A percentile compares a stretch with the other conserved stretches of the same genome.
Evolutionary conservation across 2,888 invertebrate species (phyloP).

Genomic region (Hemaris fuciformis): DNA sequence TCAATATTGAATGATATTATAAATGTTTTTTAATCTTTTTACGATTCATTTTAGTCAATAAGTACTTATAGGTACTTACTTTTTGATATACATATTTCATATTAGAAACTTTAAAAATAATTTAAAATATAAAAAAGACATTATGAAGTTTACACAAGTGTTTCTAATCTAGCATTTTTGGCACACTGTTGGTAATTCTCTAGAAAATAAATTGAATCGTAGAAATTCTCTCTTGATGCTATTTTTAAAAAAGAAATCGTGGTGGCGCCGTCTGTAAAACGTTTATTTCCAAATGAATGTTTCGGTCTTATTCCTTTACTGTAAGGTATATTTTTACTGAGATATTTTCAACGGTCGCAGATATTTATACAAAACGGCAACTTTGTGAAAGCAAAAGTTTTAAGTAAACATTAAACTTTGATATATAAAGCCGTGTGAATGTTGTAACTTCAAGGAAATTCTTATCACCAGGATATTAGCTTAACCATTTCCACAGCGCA

Average conservation of each 20-base stretch:
- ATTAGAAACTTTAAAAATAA: too few relatives aligned
- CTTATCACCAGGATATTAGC: not conserved
- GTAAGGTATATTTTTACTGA: not conserved
- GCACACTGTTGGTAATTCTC: not conserved
- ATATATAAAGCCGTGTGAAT: not conserved
- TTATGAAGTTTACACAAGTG: not conserved
- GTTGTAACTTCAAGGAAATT: not conserved
- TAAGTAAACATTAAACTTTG: not conserved
- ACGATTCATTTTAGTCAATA: too few relatives aligned
- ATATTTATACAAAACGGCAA: conserved; percentile 8
- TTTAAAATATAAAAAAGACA: not conserved
- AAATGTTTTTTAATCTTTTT: too few relatives aligned
- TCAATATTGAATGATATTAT: too few relatives aligned
- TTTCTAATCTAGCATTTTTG: not conserved
- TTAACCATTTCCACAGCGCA: not conserved
- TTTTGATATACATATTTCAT: not conserved
- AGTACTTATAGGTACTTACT: not conserved
- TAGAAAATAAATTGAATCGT: not conserved
- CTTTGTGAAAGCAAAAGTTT: not conserved
- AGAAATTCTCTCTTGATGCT: not conserved
- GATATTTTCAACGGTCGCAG: not conserved
- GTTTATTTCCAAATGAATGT: not conserved
- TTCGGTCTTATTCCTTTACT: not conserved
- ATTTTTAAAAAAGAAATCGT: not conserved
- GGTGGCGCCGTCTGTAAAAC: not conserved